Percentiles rank a stretch among this genome's conserved stretches.
Evolutionary conservation across 1,140 invertebrate species (phyloP).

Genomic region (Teleopsis dalmanni): DNA sequence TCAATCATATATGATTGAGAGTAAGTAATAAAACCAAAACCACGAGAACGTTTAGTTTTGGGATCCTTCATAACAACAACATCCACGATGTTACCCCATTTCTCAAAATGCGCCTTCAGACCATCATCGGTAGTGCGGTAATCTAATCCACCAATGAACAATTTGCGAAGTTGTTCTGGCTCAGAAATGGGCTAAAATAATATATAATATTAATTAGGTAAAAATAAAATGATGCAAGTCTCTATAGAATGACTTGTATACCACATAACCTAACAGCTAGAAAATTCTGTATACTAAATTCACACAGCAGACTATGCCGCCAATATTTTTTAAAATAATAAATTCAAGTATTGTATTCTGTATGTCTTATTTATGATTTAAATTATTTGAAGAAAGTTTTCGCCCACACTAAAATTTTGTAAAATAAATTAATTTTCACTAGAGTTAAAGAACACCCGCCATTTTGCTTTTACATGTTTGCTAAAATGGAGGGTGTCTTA

Average conservation of each 20-base stretch:
- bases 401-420: too few species aligned
- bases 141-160: slow-evolving; percentile 96
- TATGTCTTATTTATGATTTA: too few species aligned
- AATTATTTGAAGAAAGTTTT: too few species aligned
- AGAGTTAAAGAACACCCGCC: too few species aligned
- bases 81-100: slow-evolving; percentile 97
- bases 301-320: too few species aligned
- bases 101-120: slow-evolving; percentile 87
- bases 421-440: too few species aligned
- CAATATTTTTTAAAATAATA: too few species aligned
- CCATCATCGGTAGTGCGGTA: slow-evolving; percentile 94
- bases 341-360: too few species aligned
- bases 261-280: not conserved
- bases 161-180: slow-evolving; percentile 88
- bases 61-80: slow-evolving; percentile 98
- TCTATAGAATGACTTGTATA: not conserved
- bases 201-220: too few species aligned
- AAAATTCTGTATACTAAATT: not conserved
- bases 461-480: too few species aligned
- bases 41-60: slow-evolving; percentile 83
- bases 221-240: not conserved
- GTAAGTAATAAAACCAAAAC: slow-evolving; percentile 97
- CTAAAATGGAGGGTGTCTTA: too few species aligned
- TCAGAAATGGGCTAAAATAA: slow-evolving; percentile 49
- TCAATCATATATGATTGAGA: slow-evolving; percentile 88